Evolutionary conservation across 2,113 vertebrate species (phyloP).

Genomic region (Donacobius atricapilla): DNA sequence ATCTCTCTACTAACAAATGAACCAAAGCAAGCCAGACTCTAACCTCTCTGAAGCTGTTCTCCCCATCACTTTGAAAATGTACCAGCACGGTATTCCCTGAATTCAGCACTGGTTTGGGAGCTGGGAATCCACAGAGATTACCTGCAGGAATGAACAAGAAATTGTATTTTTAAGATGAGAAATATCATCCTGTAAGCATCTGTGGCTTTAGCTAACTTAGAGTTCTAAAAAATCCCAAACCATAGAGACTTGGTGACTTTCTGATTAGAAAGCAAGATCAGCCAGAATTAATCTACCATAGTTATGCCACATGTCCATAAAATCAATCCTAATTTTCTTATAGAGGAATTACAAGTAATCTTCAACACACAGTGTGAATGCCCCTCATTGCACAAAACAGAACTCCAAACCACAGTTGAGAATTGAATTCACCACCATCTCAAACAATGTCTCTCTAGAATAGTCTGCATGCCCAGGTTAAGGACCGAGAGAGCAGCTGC

Average conservation of each 20-base stretch:
- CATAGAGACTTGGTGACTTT: neutral
- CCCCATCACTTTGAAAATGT: neutral
- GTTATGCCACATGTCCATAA: neutral
- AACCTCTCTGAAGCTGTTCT: slow-evolving; percentile 3
- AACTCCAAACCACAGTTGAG: neutral
- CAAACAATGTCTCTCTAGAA: neutral
- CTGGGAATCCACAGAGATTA: neutral
- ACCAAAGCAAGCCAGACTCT: neutral
- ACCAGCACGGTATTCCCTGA: neutral
- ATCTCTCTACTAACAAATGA: neutral
- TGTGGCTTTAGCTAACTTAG: neutral
- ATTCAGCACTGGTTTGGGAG: neutral
- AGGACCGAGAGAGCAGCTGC: neutral
- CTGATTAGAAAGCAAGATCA: neutral
- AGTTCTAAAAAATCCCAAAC: neutral
- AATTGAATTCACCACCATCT: neutral
- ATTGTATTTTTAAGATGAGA: neutral
- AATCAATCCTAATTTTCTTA: neutral
- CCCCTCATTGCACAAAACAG: neutral
- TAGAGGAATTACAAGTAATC: neutral
- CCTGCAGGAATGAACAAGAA: neutral
- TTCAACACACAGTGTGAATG: neutral
- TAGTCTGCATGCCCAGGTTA: fast-evolving
- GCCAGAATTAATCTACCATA: neutral
- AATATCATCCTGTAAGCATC: neutral